Conservation (phyloP, 2,888 invertebrate species). For the Tridacna crocea region DNA sequence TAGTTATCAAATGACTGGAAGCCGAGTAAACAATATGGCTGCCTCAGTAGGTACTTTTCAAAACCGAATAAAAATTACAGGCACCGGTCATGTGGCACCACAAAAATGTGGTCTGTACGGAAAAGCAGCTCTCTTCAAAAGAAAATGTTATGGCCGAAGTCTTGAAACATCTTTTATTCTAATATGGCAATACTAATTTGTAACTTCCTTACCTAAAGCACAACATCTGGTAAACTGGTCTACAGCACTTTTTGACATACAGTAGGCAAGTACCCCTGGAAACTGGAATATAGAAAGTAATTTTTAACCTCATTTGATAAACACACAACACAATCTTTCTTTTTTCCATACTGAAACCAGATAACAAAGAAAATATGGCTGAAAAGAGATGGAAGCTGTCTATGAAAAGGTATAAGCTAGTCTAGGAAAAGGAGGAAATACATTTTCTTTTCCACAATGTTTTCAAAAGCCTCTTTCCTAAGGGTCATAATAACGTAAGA, state of each 20-base stretch:
- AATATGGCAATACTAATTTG: not conserved
- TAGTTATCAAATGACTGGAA: too few relatives aligned
- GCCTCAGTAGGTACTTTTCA: too few relatives aligned
- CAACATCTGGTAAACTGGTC: slow-evolving; percentile 97
- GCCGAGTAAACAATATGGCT: too few relatives aligned
- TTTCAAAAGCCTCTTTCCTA: not conserved
- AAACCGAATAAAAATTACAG: too few relatives aligned
- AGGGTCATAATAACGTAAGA: too few relatives aligned
- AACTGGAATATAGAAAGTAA: slow-evolving; percentile 85
- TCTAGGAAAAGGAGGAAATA: not conserved
- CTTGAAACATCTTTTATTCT: too few relatives aligned
- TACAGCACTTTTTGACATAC: slow-evolving; percentile 95
- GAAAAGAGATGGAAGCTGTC: not conserved
- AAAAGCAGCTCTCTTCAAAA: too few relatives aligned
- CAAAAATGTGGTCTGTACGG: too few relatives aligned
- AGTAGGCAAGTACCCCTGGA: slow-evolving; percentile 94
- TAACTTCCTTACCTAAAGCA: slow-evolving; percentile 89
- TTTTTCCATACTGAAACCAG: not conserved
- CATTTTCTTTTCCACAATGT: not conserved
- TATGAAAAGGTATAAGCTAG: not conserved
- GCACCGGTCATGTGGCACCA: too few relatives aligned
- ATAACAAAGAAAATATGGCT: not conserved
- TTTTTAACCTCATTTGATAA: not conserved
- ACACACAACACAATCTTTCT: not conserved
- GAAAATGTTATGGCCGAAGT: too few relatives aligned